These are phyloP conservation scores for Acipenser transmontanus DNA, from an alignment of 2,797 vertebrate species.

Conservation along the genomic window DNA sequence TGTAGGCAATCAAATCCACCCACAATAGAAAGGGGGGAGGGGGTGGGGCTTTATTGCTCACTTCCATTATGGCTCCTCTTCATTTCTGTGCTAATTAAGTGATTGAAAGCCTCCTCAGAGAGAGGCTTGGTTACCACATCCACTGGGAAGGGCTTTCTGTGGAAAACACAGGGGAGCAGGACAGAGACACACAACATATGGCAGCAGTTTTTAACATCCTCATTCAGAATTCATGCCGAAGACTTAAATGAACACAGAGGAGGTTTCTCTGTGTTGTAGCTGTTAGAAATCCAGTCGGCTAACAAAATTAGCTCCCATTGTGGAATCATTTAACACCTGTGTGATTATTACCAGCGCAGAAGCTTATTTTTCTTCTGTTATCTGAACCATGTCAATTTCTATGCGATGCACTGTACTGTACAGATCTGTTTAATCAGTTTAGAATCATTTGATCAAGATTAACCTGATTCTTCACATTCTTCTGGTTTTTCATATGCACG, in stretches of 20 bases:
- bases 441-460: too few relatives aligned
- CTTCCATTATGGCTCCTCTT: slow-evolving; percentile 10
- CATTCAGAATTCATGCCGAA: slow-evolving; percentile 19
- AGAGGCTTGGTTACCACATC: slow-evolving; percentile 19
- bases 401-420: too few relatives aligned
- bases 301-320: slow-evolving; percentile 15
- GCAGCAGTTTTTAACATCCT: slow-evolving; percentile 21
- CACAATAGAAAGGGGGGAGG: slow-evolving; percentile 8
- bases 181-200: slow-evolving; percentile 24
- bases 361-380: background rate
- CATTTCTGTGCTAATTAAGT: slow-evolving; percentile 22
- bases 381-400: too few relatives aligned
- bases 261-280: background rate
- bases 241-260: slow-evolving; percentile 3
- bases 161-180: slow-evolving; percentile 10
- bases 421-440: too few relatives aligned
- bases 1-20: slow-evolving; percentile 9
- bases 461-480: too few relatives aligned
- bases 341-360: too few relatives aligned
- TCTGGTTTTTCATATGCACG: too few relatives aligned
- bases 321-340: background rate
- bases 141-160: slow-evolving; percentile 20
- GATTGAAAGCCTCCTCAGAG: slow-evolving; percentile 27
- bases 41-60: slow-evolving; percentile 22
- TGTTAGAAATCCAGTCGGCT: slow-evolving; percentile 5